Evolutionary conservation across 2,888 invertebrate genomes (phyloP).

Genomic region (Brachylomia viminalis): DNA sequence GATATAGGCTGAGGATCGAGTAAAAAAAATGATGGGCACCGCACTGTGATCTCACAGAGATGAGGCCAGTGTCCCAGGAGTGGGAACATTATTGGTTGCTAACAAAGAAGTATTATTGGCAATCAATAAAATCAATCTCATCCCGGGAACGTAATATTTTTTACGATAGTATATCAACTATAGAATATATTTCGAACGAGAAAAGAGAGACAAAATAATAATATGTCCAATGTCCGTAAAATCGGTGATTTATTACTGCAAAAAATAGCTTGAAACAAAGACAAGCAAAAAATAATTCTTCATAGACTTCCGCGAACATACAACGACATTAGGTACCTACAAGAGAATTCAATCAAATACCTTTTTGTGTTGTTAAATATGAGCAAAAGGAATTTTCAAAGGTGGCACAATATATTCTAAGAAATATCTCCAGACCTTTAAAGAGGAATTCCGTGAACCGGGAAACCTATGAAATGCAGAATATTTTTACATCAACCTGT

Average conservation of each 20-base stretch:
- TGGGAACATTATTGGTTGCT: neutral
- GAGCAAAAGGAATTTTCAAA: neutral
- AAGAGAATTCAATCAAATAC: conserved; percentile 34
- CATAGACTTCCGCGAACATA: neutral
- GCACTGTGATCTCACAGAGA: neutral
- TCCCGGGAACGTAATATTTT: neutral
- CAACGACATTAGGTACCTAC: conserved; percentile 2
- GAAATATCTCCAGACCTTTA: neutral
- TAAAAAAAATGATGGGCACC: neutral
- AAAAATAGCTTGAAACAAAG: conserved; percentile 31
- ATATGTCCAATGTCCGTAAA: conserved; percentile 4
- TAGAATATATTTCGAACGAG: conserved; percentile 2
- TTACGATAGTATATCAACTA: neutral
- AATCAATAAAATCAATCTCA: neutral
- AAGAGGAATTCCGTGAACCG: neutral
- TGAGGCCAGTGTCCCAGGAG: neutral
- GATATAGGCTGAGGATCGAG: neutral
- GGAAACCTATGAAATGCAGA: conserved; percentile 36
- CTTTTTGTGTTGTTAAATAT: conserved; percentile 4
- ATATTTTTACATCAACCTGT: conserved; percentile 10
- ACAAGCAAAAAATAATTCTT: conserved; percentile 3
- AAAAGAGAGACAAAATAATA: conserved; percentile 23
- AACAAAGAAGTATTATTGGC: neutral
- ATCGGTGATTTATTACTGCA: conserved; percentile 34
- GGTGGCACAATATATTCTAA: conserved; percentile 9